Base-by-base conservation (phyloP, 1,140 invertebrate species). In the Drosophila sechellia region DNA sequence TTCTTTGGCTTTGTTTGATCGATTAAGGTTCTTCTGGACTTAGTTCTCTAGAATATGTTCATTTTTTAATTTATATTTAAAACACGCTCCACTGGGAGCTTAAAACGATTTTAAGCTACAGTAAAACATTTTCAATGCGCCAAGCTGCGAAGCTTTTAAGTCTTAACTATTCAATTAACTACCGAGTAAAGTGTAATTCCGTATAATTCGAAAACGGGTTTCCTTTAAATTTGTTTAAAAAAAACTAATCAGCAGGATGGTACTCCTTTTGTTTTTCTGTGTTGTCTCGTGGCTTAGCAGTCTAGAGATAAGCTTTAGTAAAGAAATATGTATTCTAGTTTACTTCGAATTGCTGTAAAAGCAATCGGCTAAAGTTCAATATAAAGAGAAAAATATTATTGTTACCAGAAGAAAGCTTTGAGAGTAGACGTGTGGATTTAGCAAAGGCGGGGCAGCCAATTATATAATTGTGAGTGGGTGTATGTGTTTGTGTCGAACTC, bases 331-430 rank as follows among this genome's bases (percentile, higher is more conserved):
- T 31, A 58, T 58, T 61, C 64, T 79, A 71, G 50, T 35, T 75
- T 66, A 81, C 42, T 70, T 70, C 64, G 66, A 65, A 60, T 81
- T 78, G 79, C 87, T 81, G 81, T 86, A 79, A 86, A 90, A 81
- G 81, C 74, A 80, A 68, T 49, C 58, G 66, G 54, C 71, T 74
- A 81, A 77, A 81, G 72, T 76, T 76, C 61, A 76, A 59, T 81
- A 87, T 75, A 85, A 85, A 85, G 83, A 87, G 39, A 68, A 79
- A 90, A 87, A 60, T 73, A 90, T 90, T 90, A 90, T 90, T 90
- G 87, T 90, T 90, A 87, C 83, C 84, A 89, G 84, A 84, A 84
- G 80, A 89, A 84, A 89, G 84, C 85, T 89, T 90, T 89, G 59
- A 61, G 79, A 77, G 83, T 81, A 60, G 49, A 54, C 74, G 79